Percentiles rank a stretch among this genome's conserved stretches.
These are phyloP conservation scores for Acrocephalus arundinaceus DNA, from an alignment of 2,113 vertebrate species.

Conservation along the genomic window DNA sequence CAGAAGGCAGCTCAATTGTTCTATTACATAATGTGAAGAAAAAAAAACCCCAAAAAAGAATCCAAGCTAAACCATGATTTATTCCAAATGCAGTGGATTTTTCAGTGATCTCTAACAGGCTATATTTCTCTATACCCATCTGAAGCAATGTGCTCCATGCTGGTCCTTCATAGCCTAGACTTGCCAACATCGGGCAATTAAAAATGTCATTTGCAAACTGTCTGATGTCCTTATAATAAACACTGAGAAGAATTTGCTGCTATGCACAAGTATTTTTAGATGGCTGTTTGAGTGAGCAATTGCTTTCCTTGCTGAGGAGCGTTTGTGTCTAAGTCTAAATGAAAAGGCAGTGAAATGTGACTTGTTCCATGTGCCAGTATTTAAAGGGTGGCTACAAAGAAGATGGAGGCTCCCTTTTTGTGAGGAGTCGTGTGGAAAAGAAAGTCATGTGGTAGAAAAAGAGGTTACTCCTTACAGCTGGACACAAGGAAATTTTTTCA, in stretches of 20 bases:
- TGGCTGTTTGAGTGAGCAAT: not conserved
- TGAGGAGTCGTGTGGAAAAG: accelerated
- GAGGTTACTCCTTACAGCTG: not conserved
- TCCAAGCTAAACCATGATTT: not conserved
- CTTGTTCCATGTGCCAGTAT: not conserved
- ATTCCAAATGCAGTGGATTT: not conserved
- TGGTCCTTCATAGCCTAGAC: not conserved
- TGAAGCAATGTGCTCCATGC: not conserved
- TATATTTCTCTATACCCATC: not conserved
- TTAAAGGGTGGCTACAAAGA: not conserved
- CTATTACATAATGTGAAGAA: not conserved
- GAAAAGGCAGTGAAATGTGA: not conserved
- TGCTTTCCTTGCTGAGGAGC: not conserved
- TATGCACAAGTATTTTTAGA: not conserved
- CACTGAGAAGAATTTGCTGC: not conserved
- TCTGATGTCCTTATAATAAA: not conserved
- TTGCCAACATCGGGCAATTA: not conserved
- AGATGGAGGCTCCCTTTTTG: not conserved
- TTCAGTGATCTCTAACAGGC: not conserved
- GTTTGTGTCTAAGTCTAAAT: not conserved
- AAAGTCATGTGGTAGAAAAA: not conserved
- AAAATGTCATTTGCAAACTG: slow-evolving; percentile 1
- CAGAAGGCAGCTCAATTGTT: not conserved
- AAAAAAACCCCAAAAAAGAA: not conserved
- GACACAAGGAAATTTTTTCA: not conserved